Evolutionary conservation across 2,797 vertebrate species (phyloP), one percentile per base, ranked within the genome.

Genomic region (Rhinichthys osculus): DNA sequence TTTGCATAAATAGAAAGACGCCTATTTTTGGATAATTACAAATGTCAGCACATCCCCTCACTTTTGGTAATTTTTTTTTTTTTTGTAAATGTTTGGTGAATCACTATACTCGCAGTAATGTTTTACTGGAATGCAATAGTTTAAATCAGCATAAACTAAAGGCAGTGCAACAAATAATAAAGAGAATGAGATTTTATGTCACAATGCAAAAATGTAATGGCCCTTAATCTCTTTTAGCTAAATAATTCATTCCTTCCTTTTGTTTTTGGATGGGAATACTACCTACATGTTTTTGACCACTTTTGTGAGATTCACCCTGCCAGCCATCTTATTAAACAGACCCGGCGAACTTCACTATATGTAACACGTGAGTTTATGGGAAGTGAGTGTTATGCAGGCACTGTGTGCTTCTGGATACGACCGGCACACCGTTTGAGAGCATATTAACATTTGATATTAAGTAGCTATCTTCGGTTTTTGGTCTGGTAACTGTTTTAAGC

Each of bases 321-420:
- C 6, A 52, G 23, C 5, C 62, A 66, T 66, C 27, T 77, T 85
- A n/a, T 27, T 67, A 81, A 86, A 81, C 66, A 50, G 19, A 54
- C 78, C 7, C 19, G 47, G 30, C 83, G 13, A 54, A 70, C 73
- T 50, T 82, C 50, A 57, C 78, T 77, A 35, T 82, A 69, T 40
- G 33, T 30, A 67, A 85, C n/a, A n/a, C 62, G 7, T 21, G 33
- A 47, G 30, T 71, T 80, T 44, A 47, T 69, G 11, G 81, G 69
- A 59, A 71, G 57, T 38, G 38, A 79, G 54, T 40, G 84, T 90
- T 87, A 90, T 38, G 86, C 71, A 73, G 87, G 89, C 89, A 90
- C 87, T 83, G 64, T 90, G 89, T 90, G 89, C 89, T 87, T 90
- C 47, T 30, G 42, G 78, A 52, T n/a, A 69, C 40, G 82, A 85